Evolutionary conservation across 2,797 vertebrate species (phyloP).

Genomic region (Gadopsis bispinosus): DNA sequence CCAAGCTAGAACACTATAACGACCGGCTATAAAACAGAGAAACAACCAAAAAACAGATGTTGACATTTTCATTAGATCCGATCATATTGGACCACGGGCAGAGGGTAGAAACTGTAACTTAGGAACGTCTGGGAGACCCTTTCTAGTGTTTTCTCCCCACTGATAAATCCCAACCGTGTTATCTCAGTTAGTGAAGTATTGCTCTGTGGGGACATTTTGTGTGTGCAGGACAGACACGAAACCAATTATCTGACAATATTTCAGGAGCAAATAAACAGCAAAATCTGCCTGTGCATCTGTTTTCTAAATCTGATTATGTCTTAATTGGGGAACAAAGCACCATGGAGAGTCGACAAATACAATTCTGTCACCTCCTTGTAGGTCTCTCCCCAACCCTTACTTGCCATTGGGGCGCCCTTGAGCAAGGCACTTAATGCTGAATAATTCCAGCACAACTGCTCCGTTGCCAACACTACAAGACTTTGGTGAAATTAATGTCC

Average conservation of each 20-base stretch:
- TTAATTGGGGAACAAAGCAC: background rate
- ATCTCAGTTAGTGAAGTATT: slow-evolving; percentile 5
- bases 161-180: background rate
- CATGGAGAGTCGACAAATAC: background rate
- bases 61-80: slow-evolving; percentile 28
- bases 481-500: slow-evolving; percentile 45
- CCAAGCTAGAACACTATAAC: background rate
- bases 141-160: background rate
- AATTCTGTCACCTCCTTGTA: background rate
- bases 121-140: background rate
- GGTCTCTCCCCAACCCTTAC: background rate
- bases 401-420: slow-evolving; percentile 14
- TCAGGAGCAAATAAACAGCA: background rate
- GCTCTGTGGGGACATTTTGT: background rate
- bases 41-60: background rate
- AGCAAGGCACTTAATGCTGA: slow-evolving; percentile 33
- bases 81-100: slow-evolving; percentile 14
- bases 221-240: background rate
- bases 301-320: background rate
- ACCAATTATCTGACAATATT: no score
- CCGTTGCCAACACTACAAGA: slow-evolving; percentile 10
- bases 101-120: slow-evolving; percentile 7
- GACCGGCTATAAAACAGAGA: background rate
- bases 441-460: slow-evolving; percentile 22
- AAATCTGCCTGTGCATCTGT: background rate